These are phyloP conservation scores for Macrophya alboannulata DNA, from an alignment of 2,888 invertebrate genomes.

Conservation along the genomic window DNA sequence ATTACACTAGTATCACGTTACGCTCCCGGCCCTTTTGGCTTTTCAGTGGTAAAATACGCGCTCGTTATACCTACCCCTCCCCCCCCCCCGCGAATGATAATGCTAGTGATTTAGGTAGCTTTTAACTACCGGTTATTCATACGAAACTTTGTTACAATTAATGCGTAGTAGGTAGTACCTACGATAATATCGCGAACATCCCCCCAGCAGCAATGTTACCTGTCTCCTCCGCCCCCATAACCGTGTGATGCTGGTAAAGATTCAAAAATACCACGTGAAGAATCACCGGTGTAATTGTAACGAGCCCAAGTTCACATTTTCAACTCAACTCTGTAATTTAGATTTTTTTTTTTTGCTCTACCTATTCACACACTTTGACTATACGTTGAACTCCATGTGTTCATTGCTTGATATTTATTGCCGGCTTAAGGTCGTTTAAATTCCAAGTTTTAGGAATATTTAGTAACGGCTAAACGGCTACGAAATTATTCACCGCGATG, in stretches of 20 bases:
- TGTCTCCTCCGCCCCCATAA: neutral
- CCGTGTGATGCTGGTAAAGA: neutral
- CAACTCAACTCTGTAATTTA: neutral
- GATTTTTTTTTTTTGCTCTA: neutral
- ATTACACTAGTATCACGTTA: conserved; percentile 34
- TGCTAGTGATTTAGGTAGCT: conserved; percentile 57
- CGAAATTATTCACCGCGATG: neutral
- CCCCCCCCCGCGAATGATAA: conserved; percentile 51
- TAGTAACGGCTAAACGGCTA: neutral
- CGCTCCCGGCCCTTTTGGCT: conserved; percentile 26
- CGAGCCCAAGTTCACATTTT: neutral
- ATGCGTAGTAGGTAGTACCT: conserved; percentile 27
- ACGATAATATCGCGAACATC: conserved; percentile 28
- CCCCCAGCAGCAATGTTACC: neutral
- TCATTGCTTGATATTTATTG: conserved; percentile 17
- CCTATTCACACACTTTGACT: neutral
- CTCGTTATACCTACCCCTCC: conserved; percentile 60
- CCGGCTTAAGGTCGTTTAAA: conserved; percentile 41
- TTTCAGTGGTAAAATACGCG: conserved; percentile 21
- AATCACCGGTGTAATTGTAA: neutral
- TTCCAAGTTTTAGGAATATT: conserved; percentile 13
- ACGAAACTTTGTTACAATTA: conserved; percentile 52
- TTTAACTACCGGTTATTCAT: conserved; percentile 56
- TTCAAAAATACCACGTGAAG: neutral
- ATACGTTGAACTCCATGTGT: conserved; percentile 7